Evolutionary conservation across 53 echinoderm and acorn worm genomes (phyloP), one percentile per base, ranked within the genome.

Genomic region (Temnopleurus reevesii): DNA sequence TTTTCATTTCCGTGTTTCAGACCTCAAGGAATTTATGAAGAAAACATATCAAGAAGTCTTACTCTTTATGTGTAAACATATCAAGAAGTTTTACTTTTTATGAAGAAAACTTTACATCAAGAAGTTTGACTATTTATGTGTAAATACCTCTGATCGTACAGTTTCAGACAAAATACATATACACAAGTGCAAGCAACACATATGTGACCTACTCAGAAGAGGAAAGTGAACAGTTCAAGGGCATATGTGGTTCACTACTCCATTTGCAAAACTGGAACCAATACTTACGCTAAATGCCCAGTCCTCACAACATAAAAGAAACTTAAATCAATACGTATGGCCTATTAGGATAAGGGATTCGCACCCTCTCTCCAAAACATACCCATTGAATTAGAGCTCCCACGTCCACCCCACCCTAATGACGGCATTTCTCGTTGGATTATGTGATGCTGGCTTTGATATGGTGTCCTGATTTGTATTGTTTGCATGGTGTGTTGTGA

Each of bases 181-280:
- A 4, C 38, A n/a, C 71, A 18, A 71, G 71, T 71, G 71, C 71
- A 71, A 71, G 71, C 7, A 31, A 19, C 83, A 81, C 15, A 53
- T 81, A 55, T 55, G n/a, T 35, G 56, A n/a, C n/a, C n/a, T n/a
- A n/a, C n/a, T n/a, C n/a, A n/a, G n/a, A n/a, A n/a, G n/a, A 83
- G 83, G 7, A 36, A 83, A 55, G 83, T 55, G 55, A 33, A 83
- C 54, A 83, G 55, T 83, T 55, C 83, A 83, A 55, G 83, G 83
- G 4, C 83, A 55, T n/a, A n/a, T n/a, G 17, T n/a, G n/a, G n/a
- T n/a, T n/a, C n/a, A 12, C 38, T 21, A 43, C 71, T 71, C 71
- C 41, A 21, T 71, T 19, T 36, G n/a, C 41, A 71, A 36, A n/a
- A 21, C 41, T 7, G 19, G 21, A 38, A 4, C 71, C 19, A 71